Evolutionary conservation across 2,113 vertebrate species (phyloP).

Genomic region (Glareola pratincola): DNA sequence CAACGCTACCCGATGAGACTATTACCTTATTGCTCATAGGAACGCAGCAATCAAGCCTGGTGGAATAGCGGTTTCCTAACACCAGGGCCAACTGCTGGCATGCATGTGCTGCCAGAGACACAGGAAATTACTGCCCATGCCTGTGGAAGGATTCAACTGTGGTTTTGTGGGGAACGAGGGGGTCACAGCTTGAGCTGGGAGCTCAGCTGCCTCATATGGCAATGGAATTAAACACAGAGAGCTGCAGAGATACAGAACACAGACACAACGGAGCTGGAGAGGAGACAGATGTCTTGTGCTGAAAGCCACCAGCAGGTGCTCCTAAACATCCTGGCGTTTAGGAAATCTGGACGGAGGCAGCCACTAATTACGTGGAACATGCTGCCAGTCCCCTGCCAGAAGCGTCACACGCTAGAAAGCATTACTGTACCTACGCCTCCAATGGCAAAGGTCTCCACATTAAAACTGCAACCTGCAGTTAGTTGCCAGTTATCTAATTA

Average conservation of each 20-base stretch:
- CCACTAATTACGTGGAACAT: neutral
- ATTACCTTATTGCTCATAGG: neutral
- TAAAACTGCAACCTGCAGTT: neutral
- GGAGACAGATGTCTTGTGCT: constrained; percentile 9
- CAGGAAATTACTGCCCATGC: neutral
- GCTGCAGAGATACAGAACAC: neutral
- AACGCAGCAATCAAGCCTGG: neutral
- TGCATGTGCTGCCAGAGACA: neutral
- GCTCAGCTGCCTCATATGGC: neutral
- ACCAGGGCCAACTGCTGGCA: neutral
- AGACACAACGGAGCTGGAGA: neutral
- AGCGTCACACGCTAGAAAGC: accelerated
- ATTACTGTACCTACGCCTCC: neutral
- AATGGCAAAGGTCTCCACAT: neutral
- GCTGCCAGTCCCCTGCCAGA: neutral
- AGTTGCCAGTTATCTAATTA: neutral
- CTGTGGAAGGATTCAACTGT: neutral
- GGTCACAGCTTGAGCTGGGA: neutral
- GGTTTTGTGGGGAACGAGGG: neutral
- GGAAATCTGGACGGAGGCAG: neutral
- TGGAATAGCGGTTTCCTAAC: neutral
- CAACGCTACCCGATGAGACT: neutral
- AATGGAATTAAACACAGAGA: neutral
- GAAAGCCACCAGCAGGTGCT: constrained; percentile 49
- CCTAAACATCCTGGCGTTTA: neutral